Percentiles rank a stretch among this genome's conserved stretches.
phyloP scores from a whole-genome alignment of 2,113 vertebrate species.

The Macquaria ambigua region DNA sequence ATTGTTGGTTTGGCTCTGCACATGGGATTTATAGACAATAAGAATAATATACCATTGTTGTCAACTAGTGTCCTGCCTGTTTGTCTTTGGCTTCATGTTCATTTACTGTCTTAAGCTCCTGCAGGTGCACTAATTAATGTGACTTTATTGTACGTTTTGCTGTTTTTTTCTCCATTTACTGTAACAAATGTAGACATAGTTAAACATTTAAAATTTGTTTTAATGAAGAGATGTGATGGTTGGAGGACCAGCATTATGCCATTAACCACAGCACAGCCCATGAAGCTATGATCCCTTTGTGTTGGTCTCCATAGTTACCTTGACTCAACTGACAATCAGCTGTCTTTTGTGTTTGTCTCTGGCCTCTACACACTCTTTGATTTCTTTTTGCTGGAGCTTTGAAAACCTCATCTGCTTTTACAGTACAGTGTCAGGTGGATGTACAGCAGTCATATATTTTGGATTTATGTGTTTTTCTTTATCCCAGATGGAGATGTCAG shows the following conservation, averaged over 20 bases:
- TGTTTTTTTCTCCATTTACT: not conserved
- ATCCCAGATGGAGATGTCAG: slow-evolving; percentile 67
- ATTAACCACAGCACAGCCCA: slow-evolving; percentile 17
- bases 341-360: slow-evolving; percentile 55
- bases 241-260: slow-evolving; percentile 1
- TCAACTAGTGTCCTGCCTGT: not conserved
- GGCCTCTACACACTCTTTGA: slow-evolving; percentile 29
- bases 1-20: no score
- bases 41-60: not conserved
- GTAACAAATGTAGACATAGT: slow-evolving; percentile 3
- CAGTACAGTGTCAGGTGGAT: not conserved
- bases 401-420: not conserved
- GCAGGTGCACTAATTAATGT: not conserved
- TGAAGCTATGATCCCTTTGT: slow-evolving; percentile 55
- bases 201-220: not conserved
- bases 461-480: slow-evolving; percentile 2
- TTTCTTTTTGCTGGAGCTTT: slow-evolving; percentile 41
- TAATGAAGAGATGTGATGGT: not conserved
- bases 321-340: slow-evolving; percentile 47
- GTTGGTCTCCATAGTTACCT: slow-evolving; percentile 63
- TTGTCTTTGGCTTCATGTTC: not conserved
- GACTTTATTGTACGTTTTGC: not conserved
- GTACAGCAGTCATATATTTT: not conserved
- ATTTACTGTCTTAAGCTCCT: not conserved
- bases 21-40: no score